Base-by-base conservation (phyloP, 2,797 vertebrate genomes). In the Lagodon rhomboides region DNA sequence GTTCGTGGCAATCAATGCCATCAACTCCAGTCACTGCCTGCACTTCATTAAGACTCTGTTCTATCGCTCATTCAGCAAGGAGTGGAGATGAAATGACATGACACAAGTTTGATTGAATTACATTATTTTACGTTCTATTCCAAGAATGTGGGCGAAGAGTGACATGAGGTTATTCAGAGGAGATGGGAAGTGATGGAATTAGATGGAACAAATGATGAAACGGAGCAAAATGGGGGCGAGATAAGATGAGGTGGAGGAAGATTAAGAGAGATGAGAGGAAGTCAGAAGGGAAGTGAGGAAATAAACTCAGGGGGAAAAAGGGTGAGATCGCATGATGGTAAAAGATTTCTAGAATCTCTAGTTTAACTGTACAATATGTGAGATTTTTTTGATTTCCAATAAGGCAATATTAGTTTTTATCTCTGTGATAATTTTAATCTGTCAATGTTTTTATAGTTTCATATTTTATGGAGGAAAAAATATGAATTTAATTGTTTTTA, bases 21-120 rank as follows among this genome's bases (percentile, higher is more conserved):
- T 90, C 77, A 79, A 83, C 82, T 82, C 79, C 74, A 74, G 63
- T 75, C 61, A 27, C 67, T 56, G 77, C 20, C 68, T 41, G 71
- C 73, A 77, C 88, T 89, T 87, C 77, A 81, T 90, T 76, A 80
- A 38, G 44, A 68, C 71, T 84, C 82, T 22, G 59, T 59, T 56
- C 43, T 41, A 5, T 6, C 4, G 61, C 53, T 75, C 72, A 58
- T 62, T 67, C 62, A 75, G 55, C 49, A 13, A 25, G 50, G 46
- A 61, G 23, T 3, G 54, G 67, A 55, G 67, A 75, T 44, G 60
- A 58, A 58, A 50, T 54, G 43, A 49, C 62, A 43, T 5, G 43
- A 43, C 71, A 38, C 56, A 8, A 8, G 68, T 75, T 34, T 75
- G 68, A 68, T 12, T 38, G 58, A 68, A 46, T 5, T 27, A 20